phyloP scores from a whole-genome alignment of 2,888 invertebrate species.

The Synergus japonicus region DNA sequence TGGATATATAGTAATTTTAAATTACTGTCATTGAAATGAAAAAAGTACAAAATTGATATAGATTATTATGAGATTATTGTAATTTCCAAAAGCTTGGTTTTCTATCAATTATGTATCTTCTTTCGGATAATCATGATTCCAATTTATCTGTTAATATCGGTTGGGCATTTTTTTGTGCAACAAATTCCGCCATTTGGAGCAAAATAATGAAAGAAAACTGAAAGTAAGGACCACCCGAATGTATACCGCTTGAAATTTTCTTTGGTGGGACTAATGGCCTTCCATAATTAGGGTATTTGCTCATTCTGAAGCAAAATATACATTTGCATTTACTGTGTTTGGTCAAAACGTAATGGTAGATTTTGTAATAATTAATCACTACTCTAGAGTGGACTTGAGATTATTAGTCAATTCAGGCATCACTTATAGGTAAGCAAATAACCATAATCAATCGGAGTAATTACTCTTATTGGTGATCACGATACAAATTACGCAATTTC shows the following conservation, averaged over 20 bases:
- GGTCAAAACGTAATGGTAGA: neutral
- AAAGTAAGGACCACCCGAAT: too few relatives aligned
- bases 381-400: neutral
- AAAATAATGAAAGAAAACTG: neutral
- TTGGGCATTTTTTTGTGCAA: too few relatives aligned
- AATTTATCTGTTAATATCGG: too few relatives aligned
- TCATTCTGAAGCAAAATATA: neutral
- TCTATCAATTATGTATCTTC: too few relatives aligned
- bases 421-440: neutral
- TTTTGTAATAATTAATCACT: slow-evolving; percentile 32
- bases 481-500: neutral
- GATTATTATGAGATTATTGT: too few relatives aligned
- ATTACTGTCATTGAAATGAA: too few relatives aligned
- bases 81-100: too few relatives aligned
- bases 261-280: neutral
- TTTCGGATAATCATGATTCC: too few relatives aligned
- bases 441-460: neutral
- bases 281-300: slow-evolving; percentile 25
- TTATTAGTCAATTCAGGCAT: slow-evolving; percentile 5
- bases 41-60: too few relatives aligned
- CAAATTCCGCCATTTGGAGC: too few relatives aligned
- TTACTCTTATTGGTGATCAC: neutral
- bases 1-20: too few relatives aligned
- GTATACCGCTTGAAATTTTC: neutral
- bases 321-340: slow-evolving; percentile 7